These are phyloP conservation scores for Phoronis australis DNA, from an alignment of 2,888 invertebrate genomes.

Conservation along the genomic window DNA sequence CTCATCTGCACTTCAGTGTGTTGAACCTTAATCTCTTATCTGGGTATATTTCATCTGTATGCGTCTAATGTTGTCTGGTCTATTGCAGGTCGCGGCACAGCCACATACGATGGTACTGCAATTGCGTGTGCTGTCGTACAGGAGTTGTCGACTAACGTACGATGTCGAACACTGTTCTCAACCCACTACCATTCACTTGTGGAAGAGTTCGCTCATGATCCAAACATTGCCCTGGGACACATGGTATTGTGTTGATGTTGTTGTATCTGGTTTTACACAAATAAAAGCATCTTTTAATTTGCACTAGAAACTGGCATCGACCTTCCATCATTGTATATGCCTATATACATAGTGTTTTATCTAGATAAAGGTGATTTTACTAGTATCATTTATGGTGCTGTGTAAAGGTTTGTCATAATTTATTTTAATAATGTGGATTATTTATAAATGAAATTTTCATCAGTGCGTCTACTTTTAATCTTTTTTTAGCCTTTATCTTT, in stretches of 20 bases:
- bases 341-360: too few relatives aligned
- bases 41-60: background rate
- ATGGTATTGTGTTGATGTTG: slow-evolving; percentile 81
- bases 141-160: slow-evolving; percentile 64
- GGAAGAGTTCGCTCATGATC: slow-evolving; percentile 68
- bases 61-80: background rate
- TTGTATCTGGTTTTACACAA: slow-evolving; percentile 67
- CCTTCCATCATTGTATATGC: too few relatives aligned
- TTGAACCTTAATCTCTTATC: background rate
- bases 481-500: too few relatives aligned
- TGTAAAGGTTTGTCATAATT: too few relatives aligned
- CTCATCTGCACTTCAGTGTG: too few relatives aligned
- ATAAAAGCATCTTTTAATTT: slow-evolving; percentile 74
- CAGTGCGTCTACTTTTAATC: too few relatives aligned
- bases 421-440: too few relatives aligned
- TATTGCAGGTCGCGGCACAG: slow-evolving; percentile 77
- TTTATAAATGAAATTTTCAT: too few relatives aligned
- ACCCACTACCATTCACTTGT: slow-evolving; percentile 76
- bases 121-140: slow-evolving; percentile 87
- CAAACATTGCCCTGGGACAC: slow-evolving; percentile 66
- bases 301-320: slow-evolving; percentile 70
- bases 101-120: slow-evolving; percentile 96
- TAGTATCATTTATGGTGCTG: slow-evolving; percentile 79
- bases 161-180: slow-evolving; percentile 76
- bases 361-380: too few relatives aligned